Evolutionary conservation across 1,140 invertebrate genomes (phyloP).

Genomic region (Panonychus citri): DNA sequence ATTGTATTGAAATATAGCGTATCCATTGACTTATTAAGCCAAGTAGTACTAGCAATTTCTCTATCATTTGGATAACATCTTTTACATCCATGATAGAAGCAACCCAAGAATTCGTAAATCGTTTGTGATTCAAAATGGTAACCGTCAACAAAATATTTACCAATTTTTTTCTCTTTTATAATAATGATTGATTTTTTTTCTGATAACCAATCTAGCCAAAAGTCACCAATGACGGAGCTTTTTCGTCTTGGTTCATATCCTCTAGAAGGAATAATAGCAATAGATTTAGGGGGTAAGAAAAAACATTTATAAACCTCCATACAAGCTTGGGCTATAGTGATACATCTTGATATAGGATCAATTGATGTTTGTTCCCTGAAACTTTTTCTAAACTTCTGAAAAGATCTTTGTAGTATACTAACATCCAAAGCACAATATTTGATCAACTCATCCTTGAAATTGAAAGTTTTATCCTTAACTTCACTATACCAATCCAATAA

Average conservation of each 20-base stretch:
- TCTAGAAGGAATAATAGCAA: background rate
- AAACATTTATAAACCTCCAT: background rate
- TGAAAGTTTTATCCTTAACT: background rate
- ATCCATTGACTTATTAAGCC: too few species aligned
- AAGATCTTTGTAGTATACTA: background rate
- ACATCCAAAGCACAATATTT: background rate
- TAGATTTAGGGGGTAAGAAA: background rate
- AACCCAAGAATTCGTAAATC: too few species aligned
- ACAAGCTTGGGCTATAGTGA: background rate
- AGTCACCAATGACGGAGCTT: background rate
- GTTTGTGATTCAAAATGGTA: too few species aligned
- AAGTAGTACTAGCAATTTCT: too few species aligned
- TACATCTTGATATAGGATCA: background rate
- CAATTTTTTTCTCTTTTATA: too few species aligned
- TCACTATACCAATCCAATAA: background rate
- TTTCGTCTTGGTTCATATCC: background rate
- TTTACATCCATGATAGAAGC: too few species aligned
- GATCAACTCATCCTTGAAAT: background rate
- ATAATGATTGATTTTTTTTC: background rate
- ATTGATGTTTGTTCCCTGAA: background rate
- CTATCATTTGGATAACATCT: too few species aligned
- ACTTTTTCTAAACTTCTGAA: background rate
- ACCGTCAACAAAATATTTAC: too few species aligned
- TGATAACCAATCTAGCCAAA: background rate
- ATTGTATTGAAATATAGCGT: too few species aligned